Evolutionary conservation across 2,888 invertebrate genomes (phyloP), one percentile per base, ranked within the genome.

Genomic region (Acanthacorydalis orientalis): DNA sequence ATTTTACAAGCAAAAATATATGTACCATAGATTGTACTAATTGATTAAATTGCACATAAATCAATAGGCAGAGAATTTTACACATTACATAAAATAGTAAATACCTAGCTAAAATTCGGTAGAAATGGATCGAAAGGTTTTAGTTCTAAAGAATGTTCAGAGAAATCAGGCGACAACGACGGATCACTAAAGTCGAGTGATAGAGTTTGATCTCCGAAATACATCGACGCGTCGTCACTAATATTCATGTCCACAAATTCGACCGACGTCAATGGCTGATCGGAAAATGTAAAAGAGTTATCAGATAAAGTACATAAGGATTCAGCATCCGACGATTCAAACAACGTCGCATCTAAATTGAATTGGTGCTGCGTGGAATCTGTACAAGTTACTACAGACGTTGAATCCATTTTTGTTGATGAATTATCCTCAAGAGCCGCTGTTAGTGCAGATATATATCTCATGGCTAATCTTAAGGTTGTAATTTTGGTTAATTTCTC

Each of bases 401-500:
- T n/a, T n/a, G 23, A 9, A 23, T 16, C 15, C 11, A 12, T 43
- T 23, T 48, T 42, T 23, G 48, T 35, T 12, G 48, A n/a, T 9
- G 45, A 39, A 4, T 50, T 51, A 41, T 57, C 59, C 48, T 54
- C 61, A 52, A 65, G 56, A 49, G 59, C 67, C 44, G 59, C 59
- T 55, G 59, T 62, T 52, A 61, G 55, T 45, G 61, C 73, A 8
- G 74, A 66, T 52, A 80, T 80, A 60, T 80, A 80, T 61, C 77
- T 75, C 71, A 80, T 75, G 4, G 80, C 80, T 44, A 79, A 62
- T 47, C 76, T 61, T 12, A 80, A 62, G 3, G 80, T 80, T 11
- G 78, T 77, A 53, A 80, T 80, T 64, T 80, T 80, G 33, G 80
- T 80, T 53, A 77, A 60, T 57, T 75, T 75, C 54, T 75, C 75